Evolutionary conservation across 2,113 vertebrate genomes (phyloP), one percentile per base, ranked within the genome.

Genomic region (Platycercus adscitus): DNA sequence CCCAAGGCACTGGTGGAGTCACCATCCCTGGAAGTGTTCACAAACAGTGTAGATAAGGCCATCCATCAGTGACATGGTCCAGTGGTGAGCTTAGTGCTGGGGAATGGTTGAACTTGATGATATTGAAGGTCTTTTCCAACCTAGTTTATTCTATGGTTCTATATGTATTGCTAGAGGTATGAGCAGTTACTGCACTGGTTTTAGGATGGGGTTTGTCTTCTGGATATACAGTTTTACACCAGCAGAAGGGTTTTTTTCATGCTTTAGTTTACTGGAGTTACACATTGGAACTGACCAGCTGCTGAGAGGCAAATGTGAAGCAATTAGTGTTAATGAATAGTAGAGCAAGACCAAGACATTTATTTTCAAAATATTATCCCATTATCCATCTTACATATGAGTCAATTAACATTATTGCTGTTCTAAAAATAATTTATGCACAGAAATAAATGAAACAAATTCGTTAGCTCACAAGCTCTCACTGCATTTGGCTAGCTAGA

Each of bases 391-490:
- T 53, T 87, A 77, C 19, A 35, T 81, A 64, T 77, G 31, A 89
- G 71, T 88, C 63, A 37, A 63, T 92, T 94, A 88, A 76, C 17
- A 11, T 79, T 95, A 82, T 35, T 85, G 64, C 39, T 81, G 12
- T 81, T 91, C 37, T 88, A 89, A 90, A 97, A 93, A 72, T 86
- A 92, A 85, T 71, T 44, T 86, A 56, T 41, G 25, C 44, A 43
- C 8, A 50, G 82, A 86, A 92, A 80, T 61, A 55, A 80, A 64
- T 4, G 5, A 82, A 89, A 68, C 8, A 21, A 79, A 76, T 26
- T 17, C 52, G 18, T 50, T 79, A 41, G 37, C 35, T 50, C 35
- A 26, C 31, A 7, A 80, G 14, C 11, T 90, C 5, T 78, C 28
- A 13, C 73, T 79, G 33, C 9, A 16, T 81, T 89, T 88, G 55